Evolutionary conservation across 2,888 invertebrate genomes (phyloP), one percentile per base, ranked within the genome.

Genomic region (Cephonodes hylas): DNA sequence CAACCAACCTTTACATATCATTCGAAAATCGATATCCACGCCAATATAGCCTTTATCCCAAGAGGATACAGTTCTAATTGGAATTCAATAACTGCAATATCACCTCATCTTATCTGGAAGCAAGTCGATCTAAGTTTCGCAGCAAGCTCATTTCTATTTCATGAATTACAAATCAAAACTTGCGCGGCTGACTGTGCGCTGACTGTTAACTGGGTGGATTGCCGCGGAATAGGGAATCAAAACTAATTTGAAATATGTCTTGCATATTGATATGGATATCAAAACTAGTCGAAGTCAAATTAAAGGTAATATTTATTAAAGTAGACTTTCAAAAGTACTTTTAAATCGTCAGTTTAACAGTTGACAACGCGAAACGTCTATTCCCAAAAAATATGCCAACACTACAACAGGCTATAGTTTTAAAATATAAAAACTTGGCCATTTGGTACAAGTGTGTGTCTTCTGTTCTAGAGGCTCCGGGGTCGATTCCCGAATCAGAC

Each of bases 91-190:
- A 53, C 27, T 18, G 53, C 15, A 53, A 53, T 31, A 27, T 53
- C 10, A 18, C 10, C 8, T 53, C 18, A 27, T 10, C 27, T 8
- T 27, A 18, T n/a, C n/a, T 46, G 18, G 18, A 75, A 79, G 67
- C 75, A 81, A 81, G 80, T 75, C 79, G 79, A 81, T 81, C 80
- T 76, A 80, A 81, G 77, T 81, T 81, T 69, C 66, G 70, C 65
- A 67, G 71, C 63, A 75, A 77, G 73, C 79, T 75, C 68, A 72
- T 80, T 78, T 79, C 80, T 77, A 79, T 77, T 75, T 74, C 73
- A 75, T 76, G 79, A 81, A 79, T 76, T 76, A 79, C 74, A 78
- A 79, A 79, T 80, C 76, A 75, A 74, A 77, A 62, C 48, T 62
- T 59, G 53, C 38, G 38, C 34, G 46, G 45, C 34, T 34, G 23